phyloP scores from a whole-genome alignment of 2,888 invertebrate genomes.

The Boloria selene region DNA sequence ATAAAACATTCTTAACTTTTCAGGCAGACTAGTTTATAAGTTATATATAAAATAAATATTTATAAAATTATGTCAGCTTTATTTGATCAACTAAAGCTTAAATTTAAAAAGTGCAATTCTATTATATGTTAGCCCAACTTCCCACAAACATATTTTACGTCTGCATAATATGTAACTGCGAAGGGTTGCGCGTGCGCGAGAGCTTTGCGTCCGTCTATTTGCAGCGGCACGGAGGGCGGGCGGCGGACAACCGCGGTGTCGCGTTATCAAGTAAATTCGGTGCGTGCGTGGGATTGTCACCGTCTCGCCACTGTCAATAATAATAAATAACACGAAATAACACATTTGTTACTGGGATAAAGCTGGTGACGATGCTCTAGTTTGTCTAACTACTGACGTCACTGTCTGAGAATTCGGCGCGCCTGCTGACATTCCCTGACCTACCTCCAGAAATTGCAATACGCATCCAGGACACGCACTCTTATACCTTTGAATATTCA shows the following conservation, averaged over 20 bases:
- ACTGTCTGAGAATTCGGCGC: conserved; percentile 78
- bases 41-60: no score
- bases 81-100: no score
- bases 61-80: no score
- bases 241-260: conserved; percentile 48
- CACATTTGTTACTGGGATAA: conserved; percentile 72
- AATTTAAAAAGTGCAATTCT: not conserved
- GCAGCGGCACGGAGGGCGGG: conserved; percentile 59
- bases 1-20: no score
- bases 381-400: conserved; percentile 78
- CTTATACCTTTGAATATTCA: not conserved
- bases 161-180: conserved; percentile 28
- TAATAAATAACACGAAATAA: conserved; percentile 79
- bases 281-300: conserved; percentile 74
- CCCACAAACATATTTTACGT: conserved; percentile 8
- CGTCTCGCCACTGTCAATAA: conserved; percentile 78
- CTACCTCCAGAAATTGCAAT: conserved; percentile 68
- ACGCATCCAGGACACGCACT: conserved; percentile 25
- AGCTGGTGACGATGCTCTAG: conserved; percentile 75
- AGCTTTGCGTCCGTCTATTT: conserved; percentile 55
- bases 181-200: conserved; percentile 26
- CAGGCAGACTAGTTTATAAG: no score
- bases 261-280: conserved; percentile 60
- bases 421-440: conserved; percentile 70
- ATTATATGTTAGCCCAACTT: not conserved